Conservation (phyloP, 2,113 vertebrate species). For the Paramisgurnus dabryanus region DNA sequence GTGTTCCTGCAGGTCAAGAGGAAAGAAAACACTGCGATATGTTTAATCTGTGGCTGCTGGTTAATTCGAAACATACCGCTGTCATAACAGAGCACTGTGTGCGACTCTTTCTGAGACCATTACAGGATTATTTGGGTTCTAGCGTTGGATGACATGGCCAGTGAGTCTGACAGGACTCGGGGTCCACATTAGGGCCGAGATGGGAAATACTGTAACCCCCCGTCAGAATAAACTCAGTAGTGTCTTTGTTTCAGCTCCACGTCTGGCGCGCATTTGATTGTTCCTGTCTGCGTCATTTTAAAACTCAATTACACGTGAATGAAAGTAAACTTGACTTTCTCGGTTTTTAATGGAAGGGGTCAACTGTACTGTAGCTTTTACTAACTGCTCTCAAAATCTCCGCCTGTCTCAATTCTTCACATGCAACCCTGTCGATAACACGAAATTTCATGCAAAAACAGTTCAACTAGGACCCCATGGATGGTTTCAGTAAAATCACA, state of each 20-base stretch:
- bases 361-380: neutral
- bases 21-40: neutral
- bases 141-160: neutral
- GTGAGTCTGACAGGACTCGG: neutral
- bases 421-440: neutral
- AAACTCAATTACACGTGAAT: slow-evolving; percentile 48
- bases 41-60: neutral
- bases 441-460: neutral
- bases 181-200: slow-evolving; percentile 6
- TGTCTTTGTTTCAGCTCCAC: slow-evolving; percentile 37
- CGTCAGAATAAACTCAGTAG: slow-evolving; percentile 16
- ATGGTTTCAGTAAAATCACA: too few relatives aligned
- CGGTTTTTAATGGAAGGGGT: slow-evolving; percentile 21
- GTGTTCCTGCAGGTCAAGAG: neutral
- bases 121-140: neutral
- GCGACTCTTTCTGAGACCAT: slow-evolving; percentile 19
- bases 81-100: neutral
- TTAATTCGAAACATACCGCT: slow-evolving; percentile 50
- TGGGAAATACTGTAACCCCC: neutral
- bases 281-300: slow-evolving; percentile 44
- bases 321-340: slow-evolving; percentile 42
- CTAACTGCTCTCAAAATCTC: neutral
- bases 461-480: neutral
- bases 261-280: slow-evolving; percentile 40
- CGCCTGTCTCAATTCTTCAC: neutral